Conservation (phyloP, 2,888 invertebrate genomes). For the Pegoplata infirma region DNA sequence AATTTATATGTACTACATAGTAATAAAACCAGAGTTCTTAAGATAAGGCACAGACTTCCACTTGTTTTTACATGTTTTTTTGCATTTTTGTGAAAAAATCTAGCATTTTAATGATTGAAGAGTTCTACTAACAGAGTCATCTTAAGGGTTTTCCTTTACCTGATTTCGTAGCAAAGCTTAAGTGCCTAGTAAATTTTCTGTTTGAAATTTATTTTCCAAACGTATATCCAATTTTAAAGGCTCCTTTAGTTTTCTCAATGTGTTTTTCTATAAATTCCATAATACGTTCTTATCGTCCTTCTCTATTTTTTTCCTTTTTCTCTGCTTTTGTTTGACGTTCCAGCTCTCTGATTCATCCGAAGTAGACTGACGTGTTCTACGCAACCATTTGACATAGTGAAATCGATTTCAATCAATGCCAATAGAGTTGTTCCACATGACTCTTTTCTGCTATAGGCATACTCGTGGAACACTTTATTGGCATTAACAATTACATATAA, state of each 20-base stretch:
- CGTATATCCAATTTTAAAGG: constrained; percentile 82
- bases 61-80: constrained; percentile 85
- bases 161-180: constrained; percentile 72
- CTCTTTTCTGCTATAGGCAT: constrained; percentile 94
- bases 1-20: no score
- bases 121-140: constrained; percentile 43
- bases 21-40: no score
- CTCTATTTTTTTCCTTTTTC: constrained; percentile 95
- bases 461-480: constrained; percentile 97
- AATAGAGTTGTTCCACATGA: constrained; percentile 99
- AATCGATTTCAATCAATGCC: constrained; percentile 98
- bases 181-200: constrained; percentile 68
- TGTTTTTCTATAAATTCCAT: constrained; percentile 92
- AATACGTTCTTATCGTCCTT: constrained; percentile 93
- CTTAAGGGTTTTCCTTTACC: constrained; percentile 63
- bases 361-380: constrained; percentile 91
- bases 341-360: constrained; percentile 98
- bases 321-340: constrained; percentile 87
- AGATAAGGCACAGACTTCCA: no score
- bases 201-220: constrained; percentile 73
- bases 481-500: constrained; percentile 95
- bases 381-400: constrained; percentile 96
- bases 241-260: constrained; percentile 85
- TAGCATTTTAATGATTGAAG: constrained; percentile 80
- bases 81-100: constrained; percentile 90